phyloP scores from a whole-genome alignment of 2,797 vertebrate species.

The Podarcis lilfordi region DNA sequence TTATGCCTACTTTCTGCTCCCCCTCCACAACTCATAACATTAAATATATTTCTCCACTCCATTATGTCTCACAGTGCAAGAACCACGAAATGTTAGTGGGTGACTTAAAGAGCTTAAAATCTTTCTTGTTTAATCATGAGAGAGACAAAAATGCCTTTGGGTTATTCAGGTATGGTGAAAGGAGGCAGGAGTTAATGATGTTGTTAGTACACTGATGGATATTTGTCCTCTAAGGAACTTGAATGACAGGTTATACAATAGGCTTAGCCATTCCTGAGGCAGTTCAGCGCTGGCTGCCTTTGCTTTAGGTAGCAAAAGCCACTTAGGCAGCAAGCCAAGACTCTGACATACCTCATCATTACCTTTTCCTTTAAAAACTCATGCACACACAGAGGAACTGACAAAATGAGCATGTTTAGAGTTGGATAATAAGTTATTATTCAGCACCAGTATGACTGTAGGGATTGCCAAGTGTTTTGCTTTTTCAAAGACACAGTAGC shows the following conservation, averaged over 20 bases:
- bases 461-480: neutral
- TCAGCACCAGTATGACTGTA: neutral
- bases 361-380: neutral
- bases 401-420: neutral
- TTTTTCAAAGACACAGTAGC: neutral
- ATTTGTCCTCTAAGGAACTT: slow-evolving; percentile 26
- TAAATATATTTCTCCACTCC: too few species aligned
- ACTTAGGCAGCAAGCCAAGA: slow-evolving; percentile 2
- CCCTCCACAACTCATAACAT: too few species aligned
- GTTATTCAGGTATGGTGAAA: neutral
- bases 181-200: slow-evolving; percentile 30
- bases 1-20: too few species aligned
- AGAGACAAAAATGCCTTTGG: slow-evolving; percentile 6
- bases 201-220: slow-evolving; percentile 22
- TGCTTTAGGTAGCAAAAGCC: slow-evolving; percentile 7
- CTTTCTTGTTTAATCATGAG: slow-evolving; percentile 18
- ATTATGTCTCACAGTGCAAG: neutral
- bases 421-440: neutral
- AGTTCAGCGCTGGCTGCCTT: neutral
- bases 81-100: neutral
- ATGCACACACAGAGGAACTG: neutral
- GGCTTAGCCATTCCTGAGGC: neutral
- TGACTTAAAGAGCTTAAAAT: neutral
- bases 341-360: neutral
- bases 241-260: slow-evolving; percentile 29